These are phyloP conservation scores for Idaea straminata DNA, from an alignment of 2,888 invertebrate genomes.

Conservation along the genomic window DNA sequence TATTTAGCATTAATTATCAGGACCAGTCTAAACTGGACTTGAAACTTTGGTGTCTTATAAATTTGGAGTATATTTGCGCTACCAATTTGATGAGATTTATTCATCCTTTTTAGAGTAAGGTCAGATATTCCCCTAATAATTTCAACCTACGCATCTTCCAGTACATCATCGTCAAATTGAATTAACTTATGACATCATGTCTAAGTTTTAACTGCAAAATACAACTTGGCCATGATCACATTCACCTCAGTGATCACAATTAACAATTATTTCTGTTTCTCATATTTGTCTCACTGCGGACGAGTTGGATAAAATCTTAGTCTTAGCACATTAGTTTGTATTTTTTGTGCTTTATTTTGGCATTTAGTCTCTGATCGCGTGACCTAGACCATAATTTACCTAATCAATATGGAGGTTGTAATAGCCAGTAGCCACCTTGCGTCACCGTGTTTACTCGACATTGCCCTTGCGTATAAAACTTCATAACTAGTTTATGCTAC, in stretches of 20 bases:
- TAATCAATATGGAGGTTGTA: conserved; percentile 70
- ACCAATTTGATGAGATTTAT: not conserved
- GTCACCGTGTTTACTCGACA: conserved; percentile 57
- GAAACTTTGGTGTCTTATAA: conserved; percentile 10
- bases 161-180: conserved; percentile 34
- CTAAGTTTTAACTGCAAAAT: conserved; percentile 20
- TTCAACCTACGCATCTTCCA: conserved; percentile 33
- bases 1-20: conserved; percentile 36
- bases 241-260: conserved; percentile 8
- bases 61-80: conserved; percentile 5
- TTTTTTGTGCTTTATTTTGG: conserved; percentile 29
- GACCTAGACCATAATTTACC: conserved; percentile 59
- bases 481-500: conserved; percentile 35
- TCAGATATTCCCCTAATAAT: conserved; percentile 28
- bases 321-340: conserved; percentile 10
- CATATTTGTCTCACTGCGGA: not conserved
- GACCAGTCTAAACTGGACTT: conserved; percentile 29
- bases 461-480: conserved; percentile 52
- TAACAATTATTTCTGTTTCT: not conserved
- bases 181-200: conserved; percentile 32
- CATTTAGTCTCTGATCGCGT: conserved; percentile 50
- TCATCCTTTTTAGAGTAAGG: conserved; percentile 32
- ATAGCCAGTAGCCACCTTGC: conserved; percentile 48
- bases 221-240: conserved; percentile 4
- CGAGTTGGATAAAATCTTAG: not conserved